Evolutionary conservation across 2,113 vertebrate species (phyloP), one percentile per base, ranked within the genome.

Genomic region (Halichoerus grypus): DNA sequence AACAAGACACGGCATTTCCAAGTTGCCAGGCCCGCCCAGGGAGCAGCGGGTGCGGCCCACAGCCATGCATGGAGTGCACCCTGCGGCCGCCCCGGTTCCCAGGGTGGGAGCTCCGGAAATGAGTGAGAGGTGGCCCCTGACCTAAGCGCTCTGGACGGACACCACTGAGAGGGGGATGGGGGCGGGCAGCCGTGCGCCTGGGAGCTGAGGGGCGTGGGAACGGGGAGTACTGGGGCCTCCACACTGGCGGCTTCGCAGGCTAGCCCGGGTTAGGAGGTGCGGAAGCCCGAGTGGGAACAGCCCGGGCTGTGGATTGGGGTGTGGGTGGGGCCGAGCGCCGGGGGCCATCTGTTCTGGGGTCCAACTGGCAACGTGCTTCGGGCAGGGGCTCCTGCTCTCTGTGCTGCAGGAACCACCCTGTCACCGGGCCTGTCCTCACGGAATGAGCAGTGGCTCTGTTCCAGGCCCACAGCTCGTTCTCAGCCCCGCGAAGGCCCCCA

Each of bases 281-380:
- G 14, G 31, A 65, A 55, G 55, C 19, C 55, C 55, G 21, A 59
- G 57, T 24, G 57, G 67, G 42, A 21, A 28, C 26, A 22, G 82
- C 82, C 16, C 0, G 0, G 0, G 7, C 36, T n/a, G 5, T 2
- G n/a, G 46, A 4, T 1, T 7, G 1, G 2, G 39, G 16, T 3
- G 19, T 24, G 79, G 8, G 57, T 26, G 51, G 92, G 76, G 82
- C 33, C 0, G 1, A 26, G 1, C 84, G 1, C n/a, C 0, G 1
- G 57, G 55, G 9, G 33, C 42, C 16, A 13, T 14, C 46, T 18
- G 33, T 36, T 15, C 76, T 16, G 13, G 11, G 28, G 5, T 26
- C n/a, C 24, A 3, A 0, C 7, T 55, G 33, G 86, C 24, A 2
- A 0, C 10, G 7, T 36, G 61, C 42, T 63, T 3, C 8, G 1